Evolutionary conservation across 2,888 invertebrate genomes (phyloP).

Genomic region (Orthosia gracilis): DNA sequence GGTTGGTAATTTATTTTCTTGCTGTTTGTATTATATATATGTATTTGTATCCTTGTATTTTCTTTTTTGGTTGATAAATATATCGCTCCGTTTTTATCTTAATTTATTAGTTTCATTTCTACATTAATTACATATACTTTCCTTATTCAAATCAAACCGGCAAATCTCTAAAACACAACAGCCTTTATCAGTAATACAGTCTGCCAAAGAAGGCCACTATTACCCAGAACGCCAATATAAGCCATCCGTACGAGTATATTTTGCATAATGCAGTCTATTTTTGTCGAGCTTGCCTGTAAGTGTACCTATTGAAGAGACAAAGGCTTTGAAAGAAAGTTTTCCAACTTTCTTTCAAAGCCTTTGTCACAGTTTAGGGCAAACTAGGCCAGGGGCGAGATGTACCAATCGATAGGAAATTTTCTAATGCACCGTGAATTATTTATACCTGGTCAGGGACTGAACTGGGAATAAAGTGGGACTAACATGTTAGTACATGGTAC

Average conservation of each 20-base stretch:
- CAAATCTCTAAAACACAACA: conserved; percentile 2
- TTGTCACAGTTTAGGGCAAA: conserved; percentile 44
- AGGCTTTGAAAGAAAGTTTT: conserved; percentile 37
- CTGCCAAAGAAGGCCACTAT: conserved; percentile 12
- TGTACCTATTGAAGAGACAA: conserved; percentile 48
- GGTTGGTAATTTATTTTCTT: too few relatives aligned
- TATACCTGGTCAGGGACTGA: conserved; percentile 15
- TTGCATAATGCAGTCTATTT: conserved; percentile 63
- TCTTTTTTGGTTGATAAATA: too few relatives aligned
- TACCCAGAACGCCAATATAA: conserved; percentile 26
- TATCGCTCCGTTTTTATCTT: too few relatives aligned
- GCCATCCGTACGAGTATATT: conserved; percentile 25
- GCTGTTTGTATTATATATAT: too few relatives aligned
- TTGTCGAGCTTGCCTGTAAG: conserved; percentile 28
- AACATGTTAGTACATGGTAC: background rate
- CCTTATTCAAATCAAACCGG: background rate
- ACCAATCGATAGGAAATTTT: conserved; percentile 61
- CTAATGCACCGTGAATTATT: conserved; percentile 34
- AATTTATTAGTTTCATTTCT: too few relatives aligned
- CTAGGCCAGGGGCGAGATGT: conserved; percentile 67
- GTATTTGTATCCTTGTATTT: too few relatives aligned
- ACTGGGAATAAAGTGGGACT: background rate
- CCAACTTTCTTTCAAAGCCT: too few relatives aligned
- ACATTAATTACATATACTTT: background rate
- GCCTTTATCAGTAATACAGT: conserved; percentile 6